Conservation (phyloP, 2,888 invertebrate species). For the Euzophera pinguis region DNA sequence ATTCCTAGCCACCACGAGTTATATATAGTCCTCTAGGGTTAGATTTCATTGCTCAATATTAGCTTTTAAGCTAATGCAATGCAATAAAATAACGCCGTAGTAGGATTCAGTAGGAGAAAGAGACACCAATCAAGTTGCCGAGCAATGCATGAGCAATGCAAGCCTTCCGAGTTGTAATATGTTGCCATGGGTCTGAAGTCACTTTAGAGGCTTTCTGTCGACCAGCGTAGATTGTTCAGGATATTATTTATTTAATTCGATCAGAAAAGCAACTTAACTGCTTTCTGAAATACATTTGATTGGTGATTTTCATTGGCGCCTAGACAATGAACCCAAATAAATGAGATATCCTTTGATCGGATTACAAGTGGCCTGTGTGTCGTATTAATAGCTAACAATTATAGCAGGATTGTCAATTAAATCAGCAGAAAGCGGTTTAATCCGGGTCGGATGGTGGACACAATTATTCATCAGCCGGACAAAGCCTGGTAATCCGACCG, state of each 20-base stretch:
- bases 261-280: too few species aligned
- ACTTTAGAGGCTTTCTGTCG: too few species aligned
- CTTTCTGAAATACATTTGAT: too few species aligned
- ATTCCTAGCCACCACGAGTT: constrained; percentile 26
- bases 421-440: constrained; percentile 72
- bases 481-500: constrained; percentile 67
- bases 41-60: background rate
- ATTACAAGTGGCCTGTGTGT: constrained; percentile 52
- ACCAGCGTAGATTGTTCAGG: too few species aligned
- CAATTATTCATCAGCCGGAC: constrained; percentile 74
- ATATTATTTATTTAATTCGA: too few species aligned
- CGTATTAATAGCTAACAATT: constrained; percentile 67
- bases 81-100: too few species aligned
- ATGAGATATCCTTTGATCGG: constrained; percentile 22
- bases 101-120: too few species aligned
- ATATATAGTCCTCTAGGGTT: constrained; percentile 1
- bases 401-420: constrained; percentile 72
- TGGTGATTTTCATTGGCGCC: background rate
- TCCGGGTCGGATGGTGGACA: constrained; percentile 68
- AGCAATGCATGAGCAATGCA: too few species aligned
- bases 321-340: background rate
- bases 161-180: too few species aligned
- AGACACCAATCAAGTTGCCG: too few species aligned
- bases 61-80: too few species aligned
- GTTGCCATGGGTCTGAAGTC: too few species aligned